Base-by-base conservation (phyloP, 2,797 vertebrate species). In the Mormyrus proboscirostris region DNA sequence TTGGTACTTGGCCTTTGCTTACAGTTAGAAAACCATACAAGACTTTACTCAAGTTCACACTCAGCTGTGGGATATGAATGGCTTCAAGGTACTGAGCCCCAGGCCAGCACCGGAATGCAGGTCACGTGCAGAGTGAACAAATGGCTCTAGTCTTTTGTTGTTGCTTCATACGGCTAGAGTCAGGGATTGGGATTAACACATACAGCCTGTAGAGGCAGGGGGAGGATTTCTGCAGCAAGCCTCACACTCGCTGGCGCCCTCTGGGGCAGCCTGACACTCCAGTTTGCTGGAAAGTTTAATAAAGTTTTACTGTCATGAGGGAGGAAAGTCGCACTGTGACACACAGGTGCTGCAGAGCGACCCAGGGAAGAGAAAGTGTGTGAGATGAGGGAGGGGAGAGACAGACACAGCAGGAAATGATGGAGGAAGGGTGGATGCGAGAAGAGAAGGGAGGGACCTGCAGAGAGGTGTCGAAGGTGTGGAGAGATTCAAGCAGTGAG, bases 221-320 rank as follows among this genome's bases (percentile, higher is more conserved):
- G 25, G 3, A 33, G 9, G 33, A 38, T 44, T 41, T 8, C 73
- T 76, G 33, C 33, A 16, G 33, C 25, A 5, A 44, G 73, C 7
- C 6, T 76, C 14, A 76, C 33, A 16, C 73, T 76, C 38, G 12
- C 73, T 76, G 73, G 29, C 29, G 73, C 33, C 73, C 38, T 76
- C 73, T 76, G 73, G 33, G 38, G 38, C 73, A 44, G 73, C 29
- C 14, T 76, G 49, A 44, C 19, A 8, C 22, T 84, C 82, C 22
- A 25, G 82, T 49, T 84, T 84, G n/a, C 82, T 49, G 82, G 82
- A n/a, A 84, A 51, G 19, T 84, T 84, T 84, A 84, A 49, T 84
- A 25, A 51, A 84, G 47, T 51, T 49, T 84, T 22, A 84, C 8
- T 22, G 41, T 76, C 16, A 41, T 2, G 73, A 41, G 29, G 10